These are phyloP conservation scores for Campoplex nolae DNA, from an alignment of 2,888 invertebrate genomes.

Conservation along the genomic window DNA sequence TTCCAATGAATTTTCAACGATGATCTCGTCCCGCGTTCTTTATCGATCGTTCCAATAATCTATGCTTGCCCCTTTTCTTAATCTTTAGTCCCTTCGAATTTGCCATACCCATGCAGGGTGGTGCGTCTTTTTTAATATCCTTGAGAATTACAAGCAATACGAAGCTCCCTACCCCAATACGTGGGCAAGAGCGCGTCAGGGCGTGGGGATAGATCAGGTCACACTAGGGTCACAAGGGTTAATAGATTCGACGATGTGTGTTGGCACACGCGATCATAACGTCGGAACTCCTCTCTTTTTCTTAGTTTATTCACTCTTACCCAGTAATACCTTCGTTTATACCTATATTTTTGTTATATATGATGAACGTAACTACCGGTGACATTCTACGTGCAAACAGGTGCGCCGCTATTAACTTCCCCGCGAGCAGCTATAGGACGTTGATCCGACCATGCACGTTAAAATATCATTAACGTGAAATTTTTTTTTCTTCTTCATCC, in stretches of 20 bases:
- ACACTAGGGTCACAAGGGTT: conserved; percentile 59
- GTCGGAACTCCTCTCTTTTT: conserved; percentile 22
- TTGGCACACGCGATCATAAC: conserved; percentile 66
- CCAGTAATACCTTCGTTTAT: not conserved
- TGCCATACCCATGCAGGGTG: not conserved
- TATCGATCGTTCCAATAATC: not conserved
- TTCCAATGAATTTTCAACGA: not conserved
- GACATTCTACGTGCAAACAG: conserved; percentile 73
- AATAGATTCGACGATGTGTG: conserved; percentile 66
- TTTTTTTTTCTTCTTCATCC: conserved; percentile 1
- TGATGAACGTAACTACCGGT: conserved; percentile 16
- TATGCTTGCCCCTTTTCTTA: not conserved
- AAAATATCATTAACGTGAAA: not conserved
- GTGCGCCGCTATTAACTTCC: conserved; percentile 65
- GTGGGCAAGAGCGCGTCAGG: conserved; percentile 7
- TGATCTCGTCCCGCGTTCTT: not conserved
- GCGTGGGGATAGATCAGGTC: conserved; percentile 56
- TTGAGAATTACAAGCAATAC: not conserved
- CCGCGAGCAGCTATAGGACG: conserved; percentile 13
- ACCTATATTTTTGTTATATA: not conserved
- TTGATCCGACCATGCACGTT: not conserved
- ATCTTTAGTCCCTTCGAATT: not conserved
- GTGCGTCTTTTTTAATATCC: not conserved
- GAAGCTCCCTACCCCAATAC: not conserved
- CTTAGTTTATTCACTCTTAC: conserved; percentile 37